phyloP scores from a whole-genome alignment of 2,113 vertebrate species.

The Chitala chitala region DNA sequence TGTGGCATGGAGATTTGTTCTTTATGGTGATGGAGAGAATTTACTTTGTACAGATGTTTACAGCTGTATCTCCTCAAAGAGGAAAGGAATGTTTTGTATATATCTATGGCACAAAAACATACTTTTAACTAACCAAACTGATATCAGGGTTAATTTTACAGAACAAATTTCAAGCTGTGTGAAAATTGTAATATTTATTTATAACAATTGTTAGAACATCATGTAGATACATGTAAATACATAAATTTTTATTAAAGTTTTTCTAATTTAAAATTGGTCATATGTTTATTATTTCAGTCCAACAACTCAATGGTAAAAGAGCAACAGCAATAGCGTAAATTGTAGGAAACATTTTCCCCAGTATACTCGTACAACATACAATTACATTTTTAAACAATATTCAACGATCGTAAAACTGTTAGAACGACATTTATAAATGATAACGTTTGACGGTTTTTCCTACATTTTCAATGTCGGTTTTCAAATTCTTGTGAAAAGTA shows the following conservation, averaged over 20 bases:
- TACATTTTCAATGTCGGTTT: too few relatives aligned
- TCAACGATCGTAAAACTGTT: background rate
- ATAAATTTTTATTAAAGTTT: slow-evolving; percentile 65
- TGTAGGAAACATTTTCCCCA: too few relatives aligned
- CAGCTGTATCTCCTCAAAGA: slow-evolving; percentile 10
- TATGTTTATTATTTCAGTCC: background rate
- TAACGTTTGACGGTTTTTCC: too few relatives aligned
- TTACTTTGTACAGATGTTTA: background rate
- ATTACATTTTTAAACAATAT: background rate
- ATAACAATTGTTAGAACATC: slow-evolving; percentile 54
- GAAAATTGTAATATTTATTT: slow-evolving; percentile 64
- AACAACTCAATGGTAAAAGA: background rate
- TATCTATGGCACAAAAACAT: slow-evolving; percentile 46
- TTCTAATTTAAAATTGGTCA: slow-evolving; percentile 42
- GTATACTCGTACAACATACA: too few relatives aligned
- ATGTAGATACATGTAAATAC: slow-evolving; percentile 72
- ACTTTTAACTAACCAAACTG: slow-evolving; percentile 54
- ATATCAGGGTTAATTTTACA: slow-evolving; percentile 59
- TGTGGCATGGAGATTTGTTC: background rate
- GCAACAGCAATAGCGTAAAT: background rate
- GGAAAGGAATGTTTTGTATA: slow-evolving; percentile 13
- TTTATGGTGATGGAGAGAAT: background rate
- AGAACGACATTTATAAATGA: too few relatives aligned
- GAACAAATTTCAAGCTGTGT: slow-evolving; percentile 52
- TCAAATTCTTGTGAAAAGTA: too few relatives aligned